Conservation (phyloP, 2,888 invertebrate species). For the Cataglyphis altisquamis region DNA sequence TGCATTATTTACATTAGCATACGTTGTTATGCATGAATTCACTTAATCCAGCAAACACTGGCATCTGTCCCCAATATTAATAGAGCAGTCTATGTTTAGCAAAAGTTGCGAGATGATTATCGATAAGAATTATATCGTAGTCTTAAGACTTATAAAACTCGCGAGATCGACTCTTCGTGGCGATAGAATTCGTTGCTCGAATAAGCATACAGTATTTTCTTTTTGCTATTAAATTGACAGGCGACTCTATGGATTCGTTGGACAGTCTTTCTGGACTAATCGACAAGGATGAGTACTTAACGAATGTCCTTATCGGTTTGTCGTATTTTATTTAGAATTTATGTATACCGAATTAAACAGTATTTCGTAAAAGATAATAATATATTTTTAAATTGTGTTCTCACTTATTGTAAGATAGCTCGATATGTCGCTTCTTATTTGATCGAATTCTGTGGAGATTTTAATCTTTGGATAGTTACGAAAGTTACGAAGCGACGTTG, state of each 20-base stretch:
- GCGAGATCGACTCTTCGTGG: conserved; percentile 32
- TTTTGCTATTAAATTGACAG: conserved; percentile 17
- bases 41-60: conserved; percentile 52
- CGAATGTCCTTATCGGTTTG: not conserved
- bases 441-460: not conserved
- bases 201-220: conserved; percentile 32
- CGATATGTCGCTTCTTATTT: conserved; percentile 3
- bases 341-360: conserved; percentile 47
- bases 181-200: conserved; percentile 26
- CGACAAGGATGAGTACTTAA: not conserved
- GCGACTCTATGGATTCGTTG: conserved; percentile 1
- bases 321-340: conserved; percentile 38
- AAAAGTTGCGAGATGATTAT: conserved; percentile 48
- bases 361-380: conserved; percentile 39
- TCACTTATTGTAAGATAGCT: conserved; percentile 27
- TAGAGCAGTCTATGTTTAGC: conserved; percentile 52
- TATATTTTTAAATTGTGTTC: conserved; percentile 36
- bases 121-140: conserved; percentile 62
- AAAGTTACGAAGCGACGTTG: conserved; percentile 60
- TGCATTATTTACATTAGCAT: conserved; percentile 58
- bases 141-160: conserved; percentile 48
- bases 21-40: conserved; percentile 40
- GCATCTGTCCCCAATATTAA: conserved; percentile 47
- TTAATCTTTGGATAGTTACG: not conserved
- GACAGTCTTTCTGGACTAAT: not conserved